Base-by-base conservation (phyloP, 2,113 vertebrate genomes). In the Reinhardtius hippoglossoides region DNA sequence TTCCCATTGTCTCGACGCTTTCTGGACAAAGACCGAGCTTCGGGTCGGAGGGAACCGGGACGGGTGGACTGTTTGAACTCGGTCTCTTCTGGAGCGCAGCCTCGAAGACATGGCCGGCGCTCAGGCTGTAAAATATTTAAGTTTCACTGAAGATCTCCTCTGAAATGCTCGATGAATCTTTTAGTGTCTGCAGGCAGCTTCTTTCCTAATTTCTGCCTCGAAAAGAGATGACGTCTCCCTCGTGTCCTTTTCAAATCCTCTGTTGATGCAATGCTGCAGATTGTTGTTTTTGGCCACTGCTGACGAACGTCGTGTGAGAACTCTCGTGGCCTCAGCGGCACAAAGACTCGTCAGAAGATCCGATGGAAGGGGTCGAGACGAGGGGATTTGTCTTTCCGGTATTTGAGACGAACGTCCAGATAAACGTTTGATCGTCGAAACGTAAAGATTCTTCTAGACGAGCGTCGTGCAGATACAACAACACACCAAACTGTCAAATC, bases 101-200 rank as follows among this genome's bases (percentile, higher is more conserved):
- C 40, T 13, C 40, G 0, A 6, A 54, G 50, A 57, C 21, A 76
- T 72, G 65, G 71, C 81, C 40, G 18, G n/a, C 44, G 15, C 59
- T 84, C 76, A 70, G 71, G 42, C 79, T 76, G 83, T 90, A 82
- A 88, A 91, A 86, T 79, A 78, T 82, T 83, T 54, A 89, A 62
- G 55, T 86, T 89, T 80, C 15, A 20, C 71, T 40, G 83, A 82
- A 68, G 79, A 81, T 52, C 50, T 70, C 21, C 63, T 61, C 4
- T 66, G 77, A 87, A 88, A 76, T 5, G 44, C 79, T 76, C 52
- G 0, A 85, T 88, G 68, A 88, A 83, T 86, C 72, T 85, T 90
- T 87, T 40, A 85, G 84, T 75, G 75, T 75, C 79, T 81, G 50
- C 67, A 63, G 74, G 67, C 78, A 35, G 64, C 23, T 50, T 82